A percentile compares a stretch with the other conserved stretches of the same genome.
phyloP scores from a whole-genome alignment of 2,888 invertebrate genomes.

The Platynereis dumerilii region DNA sequence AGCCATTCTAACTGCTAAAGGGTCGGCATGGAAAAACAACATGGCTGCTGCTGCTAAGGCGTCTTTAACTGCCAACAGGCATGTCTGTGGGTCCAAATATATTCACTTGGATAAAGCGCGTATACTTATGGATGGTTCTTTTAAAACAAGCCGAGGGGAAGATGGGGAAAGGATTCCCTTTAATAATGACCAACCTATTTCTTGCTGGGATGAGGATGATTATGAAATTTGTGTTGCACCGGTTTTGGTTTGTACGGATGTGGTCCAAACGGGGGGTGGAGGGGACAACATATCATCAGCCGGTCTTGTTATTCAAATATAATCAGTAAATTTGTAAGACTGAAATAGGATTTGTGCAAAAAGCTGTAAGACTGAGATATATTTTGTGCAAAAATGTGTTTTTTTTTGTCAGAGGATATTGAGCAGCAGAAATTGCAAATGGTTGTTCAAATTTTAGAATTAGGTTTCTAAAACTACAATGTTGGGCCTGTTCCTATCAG shows the following conservation, averaged over 20 bases:
- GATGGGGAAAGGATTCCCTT: slow-evolving; percentile 69
- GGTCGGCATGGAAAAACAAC: slow-evolving; percentile 76
- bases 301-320: slow-evolving; percentile 72
- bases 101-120: slow-evolving; percentile 69
- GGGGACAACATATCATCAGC: slow-evolving; percentile 90
- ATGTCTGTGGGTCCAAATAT: slow-evolving; percentile 75
- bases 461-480: no score
- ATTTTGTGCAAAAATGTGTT: no score
- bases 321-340: no score
- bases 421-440: no score
- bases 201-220: slow-evolving; percentile 78
- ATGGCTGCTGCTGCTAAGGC: slow-evolving; percentile 83
- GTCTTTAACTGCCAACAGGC: slow-evolving; percentile 80
- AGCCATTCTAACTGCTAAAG: slow-evolving; percentile 76
- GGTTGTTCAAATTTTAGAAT: no score
- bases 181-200: slow-evolving; percentile 75
- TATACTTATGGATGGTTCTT: slow-evolving; percentile 82
- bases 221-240: slow-evolving; percentile 82
- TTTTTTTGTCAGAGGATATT: no score
- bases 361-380: no score
- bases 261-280: slow-evolving; percentile 82
- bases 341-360: no score
- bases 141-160: slow-evolving; percentile 72
- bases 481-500: no score
- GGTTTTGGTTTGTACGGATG: slow-evolving; percentile 82